A percentile compares a stretch with the other conserved stretches of the same genome.
Evolutionary conservation across 2,888 invertebrate species (phyloP).

Genomic region (Caprella mutica): DNA sequence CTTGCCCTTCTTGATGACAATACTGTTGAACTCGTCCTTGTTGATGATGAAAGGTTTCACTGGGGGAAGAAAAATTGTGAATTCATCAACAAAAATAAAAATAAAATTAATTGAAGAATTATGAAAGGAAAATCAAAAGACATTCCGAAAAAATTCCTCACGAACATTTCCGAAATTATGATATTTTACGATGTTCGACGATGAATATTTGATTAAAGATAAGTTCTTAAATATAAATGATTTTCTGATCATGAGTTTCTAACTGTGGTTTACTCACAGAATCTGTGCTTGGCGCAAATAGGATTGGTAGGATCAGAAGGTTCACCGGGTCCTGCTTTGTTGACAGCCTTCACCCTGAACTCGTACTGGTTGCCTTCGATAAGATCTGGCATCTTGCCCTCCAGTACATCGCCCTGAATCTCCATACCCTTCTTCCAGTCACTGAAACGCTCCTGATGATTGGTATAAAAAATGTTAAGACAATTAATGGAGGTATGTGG

Average conservation of each 20-base stretch:
- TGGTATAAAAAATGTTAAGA: too few species aligned
- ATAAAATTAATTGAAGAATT: too few species aligned
- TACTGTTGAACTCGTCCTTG: constrained; percentile 38
- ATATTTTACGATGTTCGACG: background rate
- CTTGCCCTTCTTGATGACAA: constrained; percentile 93
- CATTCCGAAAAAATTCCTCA: too few species aligned
- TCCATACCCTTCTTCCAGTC: constrained; percentile 79
- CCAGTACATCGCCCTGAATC: constrained; percentile 62
- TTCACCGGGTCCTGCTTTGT: constrained; percentile 89
- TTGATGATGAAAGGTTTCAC: constrained; percentile 91
- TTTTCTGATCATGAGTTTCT: too few species aligned
- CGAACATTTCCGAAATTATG: too few species aligned
- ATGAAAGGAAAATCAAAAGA: too few species aligned
- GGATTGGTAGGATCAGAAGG: constrained; percentile 85
- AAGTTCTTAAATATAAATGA: too few species aligned
- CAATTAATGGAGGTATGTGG: too few species aligned
- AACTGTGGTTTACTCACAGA: constrained; percentile 52
- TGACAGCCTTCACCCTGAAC: constrained; percentile 83
- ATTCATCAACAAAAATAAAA: too few species aligned
- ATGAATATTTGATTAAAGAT: background rate
- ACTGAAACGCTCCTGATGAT: constrained; percentile 73
- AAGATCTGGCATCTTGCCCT: constrained; percentile 67
- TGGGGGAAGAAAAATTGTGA: constrained; percentile 44
- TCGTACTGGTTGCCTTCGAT: constrained; percentile 89
- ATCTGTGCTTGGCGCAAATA: constrained; percentile 86